phyloP scores from a whole-genome alignment of 1,140 invertebrate species.

The Zeugodacus cucurbitae region DNA sequence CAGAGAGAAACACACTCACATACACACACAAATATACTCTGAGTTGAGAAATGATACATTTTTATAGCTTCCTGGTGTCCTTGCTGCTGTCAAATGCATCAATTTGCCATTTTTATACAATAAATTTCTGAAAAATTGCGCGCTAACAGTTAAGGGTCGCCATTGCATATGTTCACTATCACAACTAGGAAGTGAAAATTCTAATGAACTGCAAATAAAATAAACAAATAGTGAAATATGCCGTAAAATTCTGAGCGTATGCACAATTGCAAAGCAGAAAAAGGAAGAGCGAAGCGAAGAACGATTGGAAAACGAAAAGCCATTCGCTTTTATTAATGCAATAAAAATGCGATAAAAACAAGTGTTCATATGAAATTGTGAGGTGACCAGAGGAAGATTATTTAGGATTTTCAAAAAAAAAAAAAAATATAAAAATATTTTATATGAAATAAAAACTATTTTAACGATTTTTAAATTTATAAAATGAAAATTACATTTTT shows the following conservation, averaged over 20 bases:
- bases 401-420: too few relatives aligned
- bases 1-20: not conserved
- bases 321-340: not conserved
- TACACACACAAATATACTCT: too few relatives aligned
- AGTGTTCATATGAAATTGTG: not conserved
- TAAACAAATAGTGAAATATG: not conserved
- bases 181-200: constrained; percentile 23
- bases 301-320: not conserved
- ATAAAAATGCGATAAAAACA: not conserved
- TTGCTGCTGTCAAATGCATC: not conserved
- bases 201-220: not conserved
- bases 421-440: too few relatives aligned
- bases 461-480: too few relatives aligned
- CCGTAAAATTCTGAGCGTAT: not conserved
- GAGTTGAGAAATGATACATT: too few relatives aligned
- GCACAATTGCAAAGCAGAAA: not conserved
- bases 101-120: not conserved
- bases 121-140: not conserved
- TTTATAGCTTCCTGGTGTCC: constrained; percentile 14
- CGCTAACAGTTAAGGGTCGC: not conserved
- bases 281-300: not conserved
- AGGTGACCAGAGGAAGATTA: not conserved
- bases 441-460: too few relatives aligned
- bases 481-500: too few relatives aligned
- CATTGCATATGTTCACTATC: not conserved